These are phyloP conservation scores for Graptemys geographica DNA, from an alignment of 2,797 vertebrate genomes.

Conservation along the genomic window DNA sequence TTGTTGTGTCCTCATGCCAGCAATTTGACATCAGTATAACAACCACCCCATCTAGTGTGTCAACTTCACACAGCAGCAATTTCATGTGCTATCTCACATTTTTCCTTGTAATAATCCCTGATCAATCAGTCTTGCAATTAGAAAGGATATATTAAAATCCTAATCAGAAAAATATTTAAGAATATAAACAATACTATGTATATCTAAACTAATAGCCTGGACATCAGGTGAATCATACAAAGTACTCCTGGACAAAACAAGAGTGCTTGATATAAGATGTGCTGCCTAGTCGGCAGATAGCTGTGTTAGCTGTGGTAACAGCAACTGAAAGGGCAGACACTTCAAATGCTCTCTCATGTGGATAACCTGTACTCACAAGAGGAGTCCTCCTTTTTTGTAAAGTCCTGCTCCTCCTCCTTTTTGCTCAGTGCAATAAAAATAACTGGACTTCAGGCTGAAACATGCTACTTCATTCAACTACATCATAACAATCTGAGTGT, in stretches of 20 bases:
- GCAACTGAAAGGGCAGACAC: not conserved
- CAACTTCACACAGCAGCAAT: conserved; percentile 51
- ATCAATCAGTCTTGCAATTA: not conserved
- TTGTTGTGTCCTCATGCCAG: not conserved
- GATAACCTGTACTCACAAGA: not conserved
- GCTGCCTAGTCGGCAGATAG: not conserved
- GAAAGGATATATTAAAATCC: not conserved
- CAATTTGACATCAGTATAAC: conserved; percentile 38
- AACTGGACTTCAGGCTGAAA: not conserved
- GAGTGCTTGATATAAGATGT: accelerated
- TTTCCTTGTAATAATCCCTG: not conserved
- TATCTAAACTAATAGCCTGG: accelerated
- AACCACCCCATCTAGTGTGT: conserved; percentile 76
- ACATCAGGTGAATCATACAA: accelerated
- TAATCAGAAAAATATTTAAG: not conserved
- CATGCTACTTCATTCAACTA: not conserved
- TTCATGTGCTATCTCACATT: accelerated
- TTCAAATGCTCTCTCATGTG: accelerated
- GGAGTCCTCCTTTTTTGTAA: not conserved
- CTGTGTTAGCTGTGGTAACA: not conserved
- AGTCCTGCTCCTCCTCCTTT: not conserved
- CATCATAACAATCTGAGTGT: not conserved
- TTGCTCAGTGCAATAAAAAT: not conserved
- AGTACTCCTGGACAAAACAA: accelerated
- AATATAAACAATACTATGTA: not conserved